Evolutionary conservation across 2,113 vertebrate species (phyloP), one percentile per base, ranked within the genome.

Genomic region (Vicugna pacos): DNA sequence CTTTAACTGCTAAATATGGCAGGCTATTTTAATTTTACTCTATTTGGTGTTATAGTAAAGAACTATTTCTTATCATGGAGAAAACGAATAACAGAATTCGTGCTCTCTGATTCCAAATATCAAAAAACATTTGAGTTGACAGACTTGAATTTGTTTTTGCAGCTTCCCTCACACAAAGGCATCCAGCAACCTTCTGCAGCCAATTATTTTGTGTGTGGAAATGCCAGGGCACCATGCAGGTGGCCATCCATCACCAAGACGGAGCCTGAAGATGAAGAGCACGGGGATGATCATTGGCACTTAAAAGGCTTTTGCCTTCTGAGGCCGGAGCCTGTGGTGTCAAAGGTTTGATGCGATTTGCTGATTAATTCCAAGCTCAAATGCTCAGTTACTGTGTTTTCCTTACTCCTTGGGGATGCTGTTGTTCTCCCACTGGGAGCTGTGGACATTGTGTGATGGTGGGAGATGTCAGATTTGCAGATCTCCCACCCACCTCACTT

Each of bases 181-280:
- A 12, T 17, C 88, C 32, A 6, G 3, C 35, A 86, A 58, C 82
- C 65, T 83, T 80, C 91, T 67, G 82, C 54, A 95, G 89, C 96
- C 97, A 97, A 97, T 97, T 97, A 97, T 81, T 82, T 46, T 87
- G 64, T 76, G 93, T 1, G 1, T 81, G 89, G 75, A 96, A 97
- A 97, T 95, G 95, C 95, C 98, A 97, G 93, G 65, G 72, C 9
- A 0, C 77, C 11, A 3, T 8, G 67, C 93, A 87, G 91, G 96
- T 82, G 91, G 62, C 95, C 19, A 6, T 97, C 86, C 35, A 93
- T 96, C 95, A 94, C 38, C 32, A 82, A 79, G 94, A 65, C 0
- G 0, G 54, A 46, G 54, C 32, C 93, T 7, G 28, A 35, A 89
- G 94, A 89, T 6, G 83, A 82, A 62, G 81, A 46, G n/a, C 72